These are phyloP conservation scores for Enteromius afrohamiltoni DNA, from an alignment of 2,797 vertebrate genomes.

Conservation along the genomic window DNA sequence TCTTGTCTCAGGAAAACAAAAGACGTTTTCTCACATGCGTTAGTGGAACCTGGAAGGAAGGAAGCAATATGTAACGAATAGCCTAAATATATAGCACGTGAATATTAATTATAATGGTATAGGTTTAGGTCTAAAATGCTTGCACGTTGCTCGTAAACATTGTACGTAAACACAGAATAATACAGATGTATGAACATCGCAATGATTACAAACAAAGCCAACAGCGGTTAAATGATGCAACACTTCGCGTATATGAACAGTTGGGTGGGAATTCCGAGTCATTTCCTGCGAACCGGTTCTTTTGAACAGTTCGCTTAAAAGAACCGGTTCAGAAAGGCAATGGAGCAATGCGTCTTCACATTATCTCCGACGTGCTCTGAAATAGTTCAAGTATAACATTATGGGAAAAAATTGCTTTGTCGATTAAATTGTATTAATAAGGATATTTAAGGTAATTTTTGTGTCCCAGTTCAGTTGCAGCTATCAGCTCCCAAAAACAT, in stretches of 20 bases:
- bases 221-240: slow-evolving; percentile 45
- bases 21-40: slow-evolving; percentile 94
- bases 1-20: slow-evolving; percentile 93
- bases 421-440: not conserved
- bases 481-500: not conserved
- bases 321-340: not conserved
- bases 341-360: not conserved
- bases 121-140: not conserved
- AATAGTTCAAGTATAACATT: not conserved
- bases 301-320: not conserved
- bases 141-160: not conserved
- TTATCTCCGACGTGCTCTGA: not conserved
- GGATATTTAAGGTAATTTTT: not conserved
- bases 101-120: not conserved
- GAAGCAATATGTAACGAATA: not conserved
- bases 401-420: not conserved
- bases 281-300: slow-evolving; percentile 7
- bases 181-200: not conserved
- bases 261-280: slow-evolving; percentile 1
- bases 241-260: not conserved
- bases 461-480: not conserved
- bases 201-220: not conserved
- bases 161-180: not conserved
- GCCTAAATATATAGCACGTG: not conserved
- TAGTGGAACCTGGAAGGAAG: slow-evolving; percentile 83